These are phyloP conservation scores for Rhinophrynus dorsalis DNA, from an alignment of 2,797 vertebrate genomes.

Conservation along the genomic window DNA sequence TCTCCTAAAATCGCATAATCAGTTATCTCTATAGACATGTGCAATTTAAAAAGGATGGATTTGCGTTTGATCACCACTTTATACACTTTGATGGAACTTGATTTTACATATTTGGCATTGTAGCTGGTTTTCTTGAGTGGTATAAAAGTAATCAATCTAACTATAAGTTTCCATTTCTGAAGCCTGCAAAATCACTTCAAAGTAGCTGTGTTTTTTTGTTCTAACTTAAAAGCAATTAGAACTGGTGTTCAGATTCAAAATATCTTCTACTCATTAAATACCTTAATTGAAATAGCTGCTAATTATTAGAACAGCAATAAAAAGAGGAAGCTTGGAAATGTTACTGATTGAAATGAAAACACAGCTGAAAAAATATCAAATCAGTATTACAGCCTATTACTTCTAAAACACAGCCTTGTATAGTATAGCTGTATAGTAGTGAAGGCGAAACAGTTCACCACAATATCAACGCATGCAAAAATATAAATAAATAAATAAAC, in stretches of 20 bases:
- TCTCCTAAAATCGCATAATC: conserved; percentile 62
- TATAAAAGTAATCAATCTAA: conserved; percentile 60
- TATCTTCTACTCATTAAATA: not conserved
- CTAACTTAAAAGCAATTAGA: conserved; percentile 52
- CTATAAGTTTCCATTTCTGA: conserved; percentile 55
- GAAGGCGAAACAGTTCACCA: no score
- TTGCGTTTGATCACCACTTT: conserved; percentile 65
- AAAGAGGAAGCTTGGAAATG: not conserved
- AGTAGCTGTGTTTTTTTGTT: conserved; percentile 58
- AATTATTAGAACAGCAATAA: conserved; percentile 23
- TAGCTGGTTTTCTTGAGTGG: conserved; percentile 60
- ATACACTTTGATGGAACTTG: conserved; percentile 64
- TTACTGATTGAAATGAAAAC: no score
- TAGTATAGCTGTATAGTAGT: no score
- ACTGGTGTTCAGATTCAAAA: conserved; percentile 18
- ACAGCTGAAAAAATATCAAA: no score
- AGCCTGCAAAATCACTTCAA: conserved; percentile 57
- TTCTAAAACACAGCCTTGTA: no score
- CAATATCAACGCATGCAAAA: no score
- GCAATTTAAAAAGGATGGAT: conserved; percentile 62
- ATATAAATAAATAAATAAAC: no score
- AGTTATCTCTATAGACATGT: conserved; percentile 60
- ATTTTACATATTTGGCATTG: conserved; percentile 57
- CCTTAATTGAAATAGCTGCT: conserved; percentile 4
- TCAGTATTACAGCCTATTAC: no score